Percentiles rank a stretch among this genome's conserved stretches.
Evolutionary conservation across 2,797 vertebrate genomes (phyloP).

Genomic region (Paguma larvata): DNA sequence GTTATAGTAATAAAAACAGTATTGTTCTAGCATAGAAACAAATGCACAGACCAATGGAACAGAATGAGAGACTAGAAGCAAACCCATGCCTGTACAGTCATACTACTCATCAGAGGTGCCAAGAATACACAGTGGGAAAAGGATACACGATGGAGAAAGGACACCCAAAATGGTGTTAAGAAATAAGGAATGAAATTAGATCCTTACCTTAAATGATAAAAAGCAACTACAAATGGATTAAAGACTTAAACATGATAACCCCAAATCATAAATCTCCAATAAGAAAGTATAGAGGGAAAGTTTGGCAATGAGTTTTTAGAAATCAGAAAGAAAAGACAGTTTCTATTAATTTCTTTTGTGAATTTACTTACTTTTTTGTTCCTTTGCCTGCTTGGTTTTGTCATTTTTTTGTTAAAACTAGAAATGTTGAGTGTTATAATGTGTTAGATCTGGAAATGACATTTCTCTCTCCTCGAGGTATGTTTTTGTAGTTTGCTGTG

Average conservation of each 20-base stretch:
- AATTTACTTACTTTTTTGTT: background rate
- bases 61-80: background rate
- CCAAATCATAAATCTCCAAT: background rate
- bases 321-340: background rate
- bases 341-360: background rate
- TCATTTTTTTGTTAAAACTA: background rate
- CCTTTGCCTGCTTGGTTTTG: background rate
- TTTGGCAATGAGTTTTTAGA: background rate
- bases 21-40: background rate
- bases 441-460: background rate
- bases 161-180: background rate
- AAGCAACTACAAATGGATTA: background rate
- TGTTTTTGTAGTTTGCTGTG: background rate
- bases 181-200: background rate
- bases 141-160: no score
- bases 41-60: background rate
- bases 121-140: background rate
- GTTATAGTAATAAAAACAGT: background rate
- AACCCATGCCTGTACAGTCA: background rate
- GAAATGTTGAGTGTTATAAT: background rate
- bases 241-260: background rate
- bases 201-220: background rate
- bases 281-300: background rate
- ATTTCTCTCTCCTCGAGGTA: background rate
- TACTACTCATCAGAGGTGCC: background rate